Conservation (phyloP, 2,888 invertebrate species). For the Meta bourneti region DNA sequence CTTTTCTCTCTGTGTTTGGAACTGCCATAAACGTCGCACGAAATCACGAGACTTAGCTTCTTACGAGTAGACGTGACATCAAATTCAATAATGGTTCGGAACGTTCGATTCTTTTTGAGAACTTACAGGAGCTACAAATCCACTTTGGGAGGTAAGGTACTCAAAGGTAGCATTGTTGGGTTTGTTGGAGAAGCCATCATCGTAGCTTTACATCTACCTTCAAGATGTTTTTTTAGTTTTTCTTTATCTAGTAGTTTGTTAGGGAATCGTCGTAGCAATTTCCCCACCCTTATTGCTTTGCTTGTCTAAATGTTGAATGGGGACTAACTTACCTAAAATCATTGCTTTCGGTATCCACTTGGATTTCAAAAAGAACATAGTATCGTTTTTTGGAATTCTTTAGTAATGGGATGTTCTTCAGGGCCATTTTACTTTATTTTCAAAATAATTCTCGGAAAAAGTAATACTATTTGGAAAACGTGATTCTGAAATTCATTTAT, state of each 20-base stretch:
- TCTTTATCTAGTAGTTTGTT: not conserved
- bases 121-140: conserved; percentile 41
- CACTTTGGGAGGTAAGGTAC: conserved; percentile 33
- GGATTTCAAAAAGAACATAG: not conserved
- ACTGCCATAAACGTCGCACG: conserved; percentile 56
- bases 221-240: not conserved
- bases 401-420: not conserved
- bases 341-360: not conserved
- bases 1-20: conserved; percentile 43
- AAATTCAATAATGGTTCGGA: conserved; percentile 62
- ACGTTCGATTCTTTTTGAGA: conserved; percentile 32
- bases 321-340: not conserved
- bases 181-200: not conserved
- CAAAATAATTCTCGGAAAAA: not conserved
- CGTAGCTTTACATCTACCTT: not conserved
- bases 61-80: conserved; percentile 55
- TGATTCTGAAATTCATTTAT: no score
- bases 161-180: conserved; percentile 8
- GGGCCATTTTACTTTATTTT: not conserved
- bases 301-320: not conserved
- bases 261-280: not conserved
- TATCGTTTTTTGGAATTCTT: not conserved
- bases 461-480: no score
- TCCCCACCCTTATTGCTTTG: not conserved
- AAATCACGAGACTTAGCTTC: conserved; percentile 53